These are phyloP conservation scores for Drosophila gunungcola DNA, from an alignment of 1,140 invertebrate species.

Conservation along the genomic window DNA sequence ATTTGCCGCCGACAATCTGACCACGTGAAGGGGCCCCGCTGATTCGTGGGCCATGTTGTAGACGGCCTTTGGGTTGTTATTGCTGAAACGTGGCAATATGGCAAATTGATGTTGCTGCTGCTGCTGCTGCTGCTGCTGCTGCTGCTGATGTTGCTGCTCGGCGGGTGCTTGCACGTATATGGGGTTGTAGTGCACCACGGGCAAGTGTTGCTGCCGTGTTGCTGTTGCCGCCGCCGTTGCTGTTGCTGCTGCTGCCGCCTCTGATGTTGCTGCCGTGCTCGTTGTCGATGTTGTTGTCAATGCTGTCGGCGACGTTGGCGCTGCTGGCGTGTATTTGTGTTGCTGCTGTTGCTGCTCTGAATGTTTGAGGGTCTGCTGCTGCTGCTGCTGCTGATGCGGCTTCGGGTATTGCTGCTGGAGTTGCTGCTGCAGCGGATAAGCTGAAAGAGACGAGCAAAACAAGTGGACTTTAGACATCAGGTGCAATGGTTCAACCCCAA, in stretches of 20 bases:
- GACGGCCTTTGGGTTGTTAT: conserved; percentile 70
- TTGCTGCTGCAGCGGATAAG: conserved; percentile 63
- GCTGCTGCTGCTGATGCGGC: conserved; percentile 44
- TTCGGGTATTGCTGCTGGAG: conserved; percentile 28
- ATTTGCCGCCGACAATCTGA: conserved; percentile 65
- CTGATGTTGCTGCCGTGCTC: conserved; percentile 27
- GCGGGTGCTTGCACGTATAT: conserved; percentile 65
- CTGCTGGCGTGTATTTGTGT: conserved; percentile 52
- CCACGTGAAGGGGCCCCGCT: conserved; percentile 63
- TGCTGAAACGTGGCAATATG: conserved; percentile 76
- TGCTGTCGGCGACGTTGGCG: conserved; percentile 39
- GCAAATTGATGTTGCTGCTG: conserved; percentile 73
- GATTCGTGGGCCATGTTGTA: conserved; percentile 63
- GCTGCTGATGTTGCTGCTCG: conserved; percentile 49
- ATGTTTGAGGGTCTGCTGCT: conserved; percentile 43
- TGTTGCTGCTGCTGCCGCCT: conserved; percentile 29
- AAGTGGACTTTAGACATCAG: conserved; percentile 10
- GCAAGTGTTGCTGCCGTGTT: conserved; percentile 52
- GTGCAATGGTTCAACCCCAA: neutral
- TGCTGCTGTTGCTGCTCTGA: conserved; percentile 37
- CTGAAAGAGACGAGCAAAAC: conserved; percentile 37
- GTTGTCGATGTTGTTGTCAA: conserved; percentile 44
- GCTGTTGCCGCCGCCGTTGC: conserved; percentile 26
- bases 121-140: conserved; percentile 42
- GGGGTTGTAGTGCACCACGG: conserved; percentile 74